Evolutionary conservation across 35 echinoderm and acorn worm species (phyloP).

Genomic region (Heliocidaris tuberculata): DNA sequence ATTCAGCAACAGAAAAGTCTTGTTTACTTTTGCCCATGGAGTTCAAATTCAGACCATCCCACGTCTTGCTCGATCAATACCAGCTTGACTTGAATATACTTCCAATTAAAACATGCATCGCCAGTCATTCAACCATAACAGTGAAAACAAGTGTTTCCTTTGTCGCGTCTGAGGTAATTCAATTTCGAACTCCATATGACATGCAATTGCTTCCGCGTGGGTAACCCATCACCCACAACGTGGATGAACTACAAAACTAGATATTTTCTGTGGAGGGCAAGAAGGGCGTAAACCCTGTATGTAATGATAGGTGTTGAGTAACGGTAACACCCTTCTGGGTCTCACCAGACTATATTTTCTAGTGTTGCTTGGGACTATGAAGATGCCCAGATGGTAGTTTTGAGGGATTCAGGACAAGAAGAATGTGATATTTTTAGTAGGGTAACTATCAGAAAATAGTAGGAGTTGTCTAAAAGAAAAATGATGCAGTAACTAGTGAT

Average conservation of each 20-base stretch:
- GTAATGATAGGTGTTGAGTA: too few relatives aligned
- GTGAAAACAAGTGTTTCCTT: slow-evolving; percentile 2
- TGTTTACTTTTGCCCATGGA: not conserved
- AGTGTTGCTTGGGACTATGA: too few relatives aligned
- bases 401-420: too few relatives aligned
- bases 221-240: not conserved
- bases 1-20: not conserved
- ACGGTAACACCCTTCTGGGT: too few relatives aligned
- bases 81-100: not conserved
- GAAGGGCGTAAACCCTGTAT: too few relatives aligned
- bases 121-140: not conserved
- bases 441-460: too few relatives aligned
- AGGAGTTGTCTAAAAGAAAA: too few relatives aligned
- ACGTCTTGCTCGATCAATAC: not conserved
- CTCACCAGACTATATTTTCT: too few relatives aligned
- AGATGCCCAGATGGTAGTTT: too few relatives aligned
- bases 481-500: too few relatives aligned
- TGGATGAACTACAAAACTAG: not conserved
- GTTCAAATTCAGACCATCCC: not conserved
- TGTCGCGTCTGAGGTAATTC: not conserved
- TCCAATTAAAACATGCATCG: not conserved
- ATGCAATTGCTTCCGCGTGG: not conserved
- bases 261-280: too few relatives aligned
- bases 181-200: slow-evolving; percentile 4
- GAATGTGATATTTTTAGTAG: too few relatives aligned